Percentiles rank a stretch among this genome's conserved stretches.
phyloP scores from a whole-genome alignment of 2,888 invertebrate genomes.

The Idaea dimidiata region DNA sequence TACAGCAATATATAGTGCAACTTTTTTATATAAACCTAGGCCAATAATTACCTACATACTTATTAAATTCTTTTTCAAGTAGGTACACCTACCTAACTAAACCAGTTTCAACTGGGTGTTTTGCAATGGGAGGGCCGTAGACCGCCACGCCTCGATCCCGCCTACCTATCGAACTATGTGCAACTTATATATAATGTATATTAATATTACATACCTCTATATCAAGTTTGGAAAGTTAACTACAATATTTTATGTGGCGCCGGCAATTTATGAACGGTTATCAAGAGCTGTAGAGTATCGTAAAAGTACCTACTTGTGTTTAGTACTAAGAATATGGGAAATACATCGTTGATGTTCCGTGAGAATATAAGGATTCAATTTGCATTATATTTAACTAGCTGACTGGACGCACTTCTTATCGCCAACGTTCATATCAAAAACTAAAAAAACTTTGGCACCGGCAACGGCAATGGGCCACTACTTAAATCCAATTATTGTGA shows the following conservation, averaged over 20 bases:
- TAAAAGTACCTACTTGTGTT: background rate
- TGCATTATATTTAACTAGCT: too few relatives aligned
- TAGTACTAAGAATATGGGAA: background rate
- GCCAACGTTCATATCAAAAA: too few relatives aligned
- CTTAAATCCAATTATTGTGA: too few relatives aligned
- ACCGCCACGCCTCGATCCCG: constrained; percentile 56
- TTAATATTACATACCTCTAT: background rate
- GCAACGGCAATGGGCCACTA: too few relatives aligned
- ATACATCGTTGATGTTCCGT: background rate
- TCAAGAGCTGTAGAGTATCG: background rate
- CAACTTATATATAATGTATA: constrained; percentile 7
- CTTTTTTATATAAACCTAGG: too few relatives aligned
- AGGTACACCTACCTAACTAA: constrained; percentile 38
- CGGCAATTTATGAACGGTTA: background rate
- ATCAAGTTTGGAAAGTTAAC: background rate
- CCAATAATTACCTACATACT: too few relatives aligned
- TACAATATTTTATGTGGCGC: background rate
- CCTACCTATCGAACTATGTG: constrained; percentile 29
- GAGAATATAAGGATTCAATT: background rate
- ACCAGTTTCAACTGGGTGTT: constrained; percentile 54
- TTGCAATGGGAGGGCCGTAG: constrained; percentile 47
- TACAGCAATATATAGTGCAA: too few relatives aligned
- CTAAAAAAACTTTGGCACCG: too few relatives aligned
- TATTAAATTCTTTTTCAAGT: background rate
- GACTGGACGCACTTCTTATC: too few relatives aligned